phyloP scores from a whole-genome alignment of 2,797 vertebrate genomes.

The Mionectes olivaceus region DNA sequence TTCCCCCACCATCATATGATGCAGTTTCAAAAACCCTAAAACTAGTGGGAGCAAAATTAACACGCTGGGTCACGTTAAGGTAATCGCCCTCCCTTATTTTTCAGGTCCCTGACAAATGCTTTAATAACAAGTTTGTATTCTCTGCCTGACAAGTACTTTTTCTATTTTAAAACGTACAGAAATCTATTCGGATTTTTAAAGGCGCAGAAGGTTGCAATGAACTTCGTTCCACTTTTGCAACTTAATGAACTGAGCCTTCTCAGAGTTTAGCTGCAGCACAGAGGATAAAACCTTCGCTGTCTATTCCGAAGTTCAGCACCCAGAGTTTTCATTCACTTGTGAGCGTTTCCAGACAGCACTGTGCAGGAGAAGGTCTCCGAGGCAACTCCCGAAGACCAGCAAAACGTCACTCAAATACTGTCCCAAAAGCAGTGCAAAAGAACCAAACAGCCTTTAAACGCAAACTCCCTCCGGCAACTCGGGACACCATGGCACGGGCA shows the following conservation, averaged over 20 bases:
- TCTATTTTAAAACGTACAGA: not conserved
- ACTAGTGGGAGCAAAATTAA: not conserved
- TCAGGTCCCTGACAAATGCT: not conserved
- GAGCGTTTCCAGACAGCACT: not conserved
- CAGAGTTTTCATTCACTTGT: not conserved
- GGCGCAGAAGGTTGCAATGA: not conserved
- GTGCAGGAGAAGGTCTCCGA: not conserved
- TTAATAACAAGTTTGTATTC: not conserved
- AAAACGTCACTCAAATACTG: not conserved
- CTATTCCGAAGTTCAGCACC: not conserved
- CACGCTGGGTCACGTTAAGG: not conserved
- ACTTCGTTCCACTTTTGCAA: not conserved
- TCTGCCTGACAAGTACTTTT: not conserved
- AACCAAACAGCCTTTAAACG: not conserved
- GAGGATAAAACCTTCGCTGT: not conserved
- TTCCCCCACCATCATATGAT: not conserved
- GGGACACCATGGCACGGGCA: not conserved
- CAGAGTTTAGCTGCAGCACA: not conserved
- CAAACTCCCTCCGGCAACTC: not conserved
- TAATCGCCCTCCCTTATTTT: not conserved
- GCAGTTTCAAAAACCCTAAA: not conserved
- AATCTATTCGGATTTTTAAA: not conserved
- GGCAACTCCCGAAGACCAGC: not conserved
- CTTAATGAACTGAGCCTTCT: not conserved
- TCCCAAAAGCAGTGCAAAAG: not conserved